These are phyloP conservation scores for Berghia stephanieae DNA, from an alignment of 1,140 invertebrate species.

Conservation along the genomic window DNA sequence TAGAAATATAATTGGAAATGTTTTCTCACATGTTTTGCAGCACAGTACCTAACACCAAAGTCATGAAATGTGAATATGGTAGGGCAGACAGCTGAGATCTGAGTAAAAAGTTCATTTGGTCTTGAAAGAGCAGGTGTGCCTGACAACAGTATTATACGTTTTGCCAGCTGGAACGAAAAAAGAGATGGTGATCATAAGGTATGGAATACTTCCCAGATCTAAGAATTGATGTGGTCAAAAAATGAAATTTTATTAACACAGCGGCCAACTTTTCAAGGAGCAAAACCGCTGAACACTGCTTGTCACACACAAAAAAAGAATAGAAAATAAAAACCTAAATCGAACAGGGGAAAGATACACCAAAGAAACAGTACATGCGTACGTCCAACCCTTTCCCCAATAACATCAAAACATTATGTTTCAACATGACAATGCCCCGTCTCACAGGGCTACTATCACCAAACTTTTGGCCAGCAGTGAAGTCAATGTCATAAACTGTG, in stretches of 20 bases:
- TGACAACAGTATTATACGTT: constrained; percentile 82
- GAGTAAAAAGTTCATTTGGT: constrained; percentile 76
- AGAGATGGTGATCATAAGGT: too few species aligned
- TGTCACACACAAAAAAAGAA: too few species aligned
- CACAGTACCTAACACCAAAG: constrained; percentile 62
- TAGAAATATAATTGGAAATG: background rate
- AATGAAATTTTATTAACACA: background rate
- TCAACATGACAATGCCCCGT: too few species aligned
- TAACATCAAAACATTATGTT: too few species aligned
- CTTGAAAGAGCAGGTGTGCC: constrained; percentile 95
- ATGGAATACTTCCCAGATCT: background rate
- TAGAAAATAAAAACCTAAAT: too few species aligned
- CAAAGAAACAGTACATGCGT: too few species aligned
- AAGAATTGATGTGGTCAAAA: background rate
- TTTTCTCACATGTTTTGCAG: constrained; percentile 55
- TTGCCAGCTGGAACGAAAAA: constrained; percentile 66
- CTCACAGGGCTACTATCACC: too few species aligned
- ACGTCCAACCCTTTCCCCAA: too few species aligned
- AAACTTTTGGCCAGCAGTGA: too few species aligned
- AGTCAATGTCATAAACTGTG: too few species aligned
- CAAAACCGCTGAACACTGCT: too few species aligned
- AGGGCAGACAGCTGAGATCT: constrained; percentile 55
- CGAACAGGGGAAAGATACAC: too few species aligned
- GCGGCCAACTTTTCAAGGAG: constrained; percentile 12
- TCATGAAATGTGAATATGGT: constrained; percentile 56